Base-by-base conservation (phyloP, 1,140 invertebrate species). In the Sarcophaga peregrina region DNA sequence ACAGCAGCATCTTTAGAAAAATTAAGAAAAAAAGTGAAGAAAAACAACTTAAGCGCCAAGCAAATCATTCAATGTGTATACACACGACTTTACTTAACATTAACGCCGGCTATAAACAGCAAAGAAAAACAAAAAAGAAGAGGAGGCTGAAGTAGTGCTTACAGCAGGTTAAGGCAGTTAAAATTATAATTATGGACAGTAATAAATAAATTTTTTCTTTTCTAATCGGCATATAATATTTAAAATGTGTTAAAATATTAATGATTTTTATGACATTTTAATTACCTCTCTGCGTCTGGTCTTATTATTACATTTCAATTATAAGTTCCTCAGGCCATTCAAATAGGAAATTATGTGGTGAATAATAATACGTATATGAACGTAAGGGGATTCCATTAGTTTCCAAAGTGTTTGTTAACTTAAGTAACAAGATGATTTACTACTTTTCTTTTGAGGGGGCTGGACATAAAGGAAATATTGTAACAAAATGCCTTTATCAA, bases 371-470 rank as follows among this genome's bases (percentile, higher is more conserved):
- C n/a, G n/a, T 4, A 37, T 37, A 37, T 37, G 25, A 37, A 37
- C 25, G 25, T 37, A 37, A 37, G 25, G 25, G 25, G 25, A 37
- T 37, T 37, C 25, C 25, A 37, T 37, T 37, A 37, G 25, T 37
- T 37, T 37, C n/a, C n/a, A n/a, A n/a, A n/a, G n/a, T n/a, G n/a
- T n/a, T n/a, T n/a, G n/a, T n/a, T n/a, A n/a, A 58, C 15, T 58
- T 58, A 58, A 58, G n/a, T 58, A 58, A 58, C 54, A 58, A 58
- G 54, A 58, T 58, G 54, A 58, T 58, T 58, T 58, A 58, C 54
- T 58, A 58, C 54, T 58, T 58, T 58, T 58, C 15, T n/a, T 58
- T n/a, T 58, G n/a, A 4, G 25, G 52, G 0, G 52, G 3, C 52
- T 13, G 52, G 3, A 54, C 10, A 54, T 54, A 13, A 54, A 54